Evolutionary conservation across 2,888 invertebrate species (phyloP).

Genomic region (Callosobruchus maculatus): DNA sequence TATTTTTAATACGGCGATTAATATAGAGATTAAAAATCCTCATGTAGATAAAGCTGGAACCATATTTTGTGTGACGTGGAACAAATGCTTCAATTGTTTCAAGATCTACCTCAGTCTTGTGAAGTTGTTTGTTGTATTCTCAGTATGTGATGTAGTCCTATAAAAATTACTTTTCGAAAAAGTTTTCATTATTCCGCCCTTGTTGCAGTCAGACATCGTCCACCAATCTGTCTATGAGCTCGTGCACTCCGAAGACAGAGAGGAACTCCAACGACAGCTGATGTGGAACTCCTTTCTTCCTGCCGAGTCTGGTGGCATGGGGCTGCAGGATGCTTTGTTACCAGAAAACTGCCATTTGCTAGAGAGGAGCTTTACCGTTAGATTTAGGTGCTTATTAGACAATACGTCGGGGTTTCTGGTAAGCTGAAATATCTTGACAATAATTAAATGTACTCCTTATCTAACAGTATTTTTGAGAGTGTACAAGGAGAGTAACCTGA

Average conservation of each 20-base stretch:
- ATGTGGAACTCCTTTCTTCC: slow-evolving; percentile 93
- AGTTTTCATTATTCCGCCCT: slow-evolving; percentile 2
- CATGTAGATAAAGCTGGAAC: too few species aligned
- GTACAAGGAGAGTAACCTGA: too few species aligned
- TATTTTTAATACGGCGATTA: too few species aligned
- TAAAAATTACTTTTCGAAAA: too few species aligned
- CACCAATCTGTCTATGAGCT: slow-evolving; percentile 99
- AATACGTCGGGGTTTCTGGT: slow-evolving; percentile 99
- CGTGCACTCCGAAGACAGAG: slow-evolving; percentile 97
- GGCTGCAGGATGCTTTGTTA: slow-evolving; percentile 83
- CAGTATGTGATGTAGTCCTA: too few species aligned
- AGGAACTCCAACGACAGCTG: slow-evolving; percentile 92
- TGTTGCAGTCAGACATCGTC: slow-evolving; percentile 94
- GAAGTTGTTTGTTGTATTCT: too few species aligned
- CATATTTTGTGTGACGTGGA: too few species aligned
- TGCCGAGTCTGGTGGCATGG: slow-evolving; percentile 69
- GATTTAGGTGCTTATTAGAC: slow-evolving; percentile 97
- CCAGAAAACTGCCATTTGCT: slow-evolving; percentile 86
- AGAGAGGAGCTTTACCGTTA: slow-evolving; percentile 95
- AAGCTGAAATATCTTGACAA: slow-evolving; percentile 50
- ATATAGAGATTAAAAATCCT: too few species aligned
- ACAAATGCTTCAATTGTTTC: too few species aligned
- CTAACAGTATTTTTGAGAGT: too few species aligned
- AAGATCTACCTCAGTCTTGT: too few species aligned
- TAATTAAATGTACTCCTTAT: too few species aligned